Evolutionary conservation across 2,113 vertebrate genomes (phyloP), one percentile per base, ranked within the genome.

Genomic region (Ameiurus melas): DNA sequence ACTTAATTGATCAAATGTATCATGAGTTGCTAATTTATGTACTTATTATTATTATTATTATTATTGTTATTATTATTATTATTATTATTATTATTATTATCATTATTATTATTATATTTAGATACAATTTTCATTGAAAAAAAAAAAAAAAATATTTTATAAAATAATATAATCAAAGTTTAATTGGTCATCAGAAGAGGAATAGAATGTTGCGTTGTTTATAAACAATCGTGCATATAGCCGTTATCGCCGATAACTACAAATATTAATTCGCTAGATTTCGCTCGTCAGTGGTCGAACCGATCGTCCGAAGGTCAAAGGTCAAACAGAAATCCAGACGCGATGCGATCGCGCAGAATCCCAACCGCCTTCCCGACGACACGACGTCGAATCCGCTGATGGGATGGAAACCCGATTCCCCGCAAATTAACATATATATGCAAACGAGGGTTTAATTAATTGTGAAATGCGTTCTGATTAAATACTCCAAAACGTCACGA

Each of bases 401-500:
- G 87, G 93, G 94, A 94, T 92, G 91, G 90, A 93, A 94, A 94
- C 91, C 86, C 90, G 79, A 81, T 81, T 91, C 93, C 91, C 87
- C 85, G 86, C 90, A 93, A 93, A 96, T 95, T 94, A 95, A 94
- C 94, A 94, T 94, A 94, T 90, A 93, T 91, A 95, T 95, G 95
- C 90, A 95, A 94, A 95, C 93, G 71, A 94, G 92, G 87, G 88
- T 92, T 92, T 95, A 94, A 95, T 95, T 95, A 95, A 95, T 95
- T 94, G 92, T 91, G 89, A 94, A 95, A 94, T 89, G 88, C 93
- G 93, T 94, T 95, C 94, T 95, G 95, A 96, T 95, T 94, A 95
- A 96, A 95, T 94, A 94, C 94, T 95, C 94, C 90, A 95, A 95
- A 47, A 95, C 93, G 92, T 95, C 94, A 95, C 93, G 95, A 96